Conservation (phyloP, 1,140 invertebrate genomes). For the Drosophila carrolli region DNA sequence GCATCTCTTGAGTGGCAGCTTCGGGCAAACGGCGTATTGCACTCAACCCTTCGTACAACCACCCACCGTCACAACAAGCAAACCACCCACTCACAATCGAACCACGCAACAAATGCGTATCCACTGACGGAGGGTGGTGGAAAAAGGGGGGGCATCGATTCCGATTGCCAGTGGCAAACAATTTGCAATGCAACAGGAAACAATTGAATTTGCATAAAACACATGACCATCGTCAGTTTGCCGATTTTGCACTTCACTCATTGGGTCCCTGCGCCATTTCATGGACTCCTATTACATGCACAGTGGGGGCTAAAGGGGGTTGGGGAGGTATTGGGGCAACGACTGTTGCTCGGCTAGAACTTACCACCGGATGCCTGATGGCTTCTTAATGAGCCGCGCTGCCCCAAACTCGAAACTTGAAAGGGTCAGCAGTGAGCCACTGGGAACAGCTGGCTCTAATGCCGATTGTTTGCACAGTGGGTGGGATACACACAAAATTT, state of each 20-base stretch:
- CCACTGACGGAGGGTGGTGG: constrained; percentile 5
- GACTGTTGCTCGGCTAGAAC: constrained; percentile 34
- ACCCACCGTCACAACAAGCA: neutral
- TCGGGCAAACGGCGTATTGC: constrained; percentile 8
- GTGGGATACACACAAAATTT: neutral
- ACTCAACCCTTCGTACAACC: neutral
- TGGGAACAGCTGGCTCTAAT: constrained; percentile 46
- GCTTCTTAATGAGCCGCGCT: constrained; percentile 70
- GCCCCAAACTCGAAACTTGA: constrained; percentile 46
- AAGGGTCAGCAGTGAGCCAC: constrained; percentile 30
- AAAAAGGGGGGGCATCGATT: constrained; percentile 22
- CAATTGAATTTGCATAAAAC: constrained; percentile 82
- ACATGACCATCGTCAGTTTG: constrained; percentile 67
- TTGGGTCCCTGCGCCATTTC: constrained; percentile 18
- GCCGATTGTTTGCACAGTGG: constrained; percentile 37
- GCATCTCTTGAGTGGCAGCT: constrained; percentile 37
- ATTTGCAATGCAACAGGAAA: constrained; percentile 78
- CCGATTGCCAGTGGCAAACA: constrained; percentile 48
- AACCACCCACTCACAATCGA: constrained; percentile 5
- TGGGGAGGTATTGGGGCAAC: neutral
- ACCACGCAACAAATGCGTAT: constrained; percentile 42
- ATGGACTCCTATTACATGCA: constrained; percentile 24
- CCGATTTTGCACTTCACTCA: constrained; percentile 50
- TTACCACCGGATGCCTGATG: constrained; percentile 55
- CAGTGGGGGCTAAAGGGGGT: neutral